Evolutionary conservation across 2,113 vertebrate genomes (phyloP).

Genomic region (Echinops telfairi): DNA sequence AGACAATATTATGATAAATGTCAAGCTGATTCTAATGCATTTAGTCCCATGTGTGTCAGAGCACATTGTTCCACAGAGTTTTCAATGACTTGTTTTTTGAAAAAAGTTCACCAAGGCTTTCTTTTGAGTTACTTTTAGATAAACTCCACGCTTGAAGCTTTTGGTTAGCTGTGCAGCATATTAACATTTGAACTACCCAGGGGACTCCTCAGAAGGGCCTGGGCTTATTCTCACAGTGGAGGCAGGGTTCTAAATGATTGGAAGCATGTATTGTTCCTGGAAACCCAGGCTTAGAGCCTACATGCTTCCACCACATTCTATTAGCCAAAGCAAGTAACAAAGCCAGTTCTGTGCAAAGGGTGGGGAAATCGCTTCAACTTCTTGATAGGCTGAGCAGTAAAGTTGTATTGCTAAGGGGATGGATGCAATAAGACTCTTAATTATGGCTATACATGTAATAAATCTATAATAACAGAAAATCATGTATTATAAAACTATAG

Average conservation of each 20-base stretch:
- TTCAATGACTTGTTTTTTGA: background rate
- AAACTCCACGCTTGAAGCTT: background rate
- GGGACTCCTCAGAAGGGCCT: background rate
- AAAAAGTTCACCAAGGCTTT: background rate
- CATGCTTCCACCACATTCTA: background rate
- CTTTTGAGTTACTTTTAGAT: background rate
- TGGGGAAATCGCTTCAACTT: background rate
- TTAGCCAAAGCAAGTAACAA: background rate
- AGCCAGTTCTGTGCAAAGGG: background rate
- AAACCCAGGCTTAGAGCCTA: background rate
- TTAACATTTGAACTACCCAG: background rate
- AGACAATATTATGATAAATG: too few species aligned
- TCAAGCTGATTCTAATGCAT: background rate
- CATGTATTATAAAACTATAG: background rate
- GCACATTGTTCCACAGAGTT: background rate
- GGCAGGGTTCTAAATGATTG: background rate
- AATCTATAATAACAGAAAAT: slow-evolving; percentile 9
- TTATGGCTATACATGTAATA: background rate
- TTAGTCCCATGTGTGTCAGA: background rate
- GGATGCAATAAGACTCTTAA: background rate
- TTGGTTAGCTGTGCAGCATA: background rate
- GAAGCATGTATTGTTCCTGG: background rate
- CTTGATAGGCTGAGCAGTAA: background rate
- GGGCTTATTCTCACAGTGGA: background rate
- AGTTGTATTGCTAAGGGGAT: background rate